Percentiles rank a stretch among this genome's conserved stretches.
Conservation (phyloP, 2,888 invertebrate species). For the Mechanitis messenoides region DNA sequence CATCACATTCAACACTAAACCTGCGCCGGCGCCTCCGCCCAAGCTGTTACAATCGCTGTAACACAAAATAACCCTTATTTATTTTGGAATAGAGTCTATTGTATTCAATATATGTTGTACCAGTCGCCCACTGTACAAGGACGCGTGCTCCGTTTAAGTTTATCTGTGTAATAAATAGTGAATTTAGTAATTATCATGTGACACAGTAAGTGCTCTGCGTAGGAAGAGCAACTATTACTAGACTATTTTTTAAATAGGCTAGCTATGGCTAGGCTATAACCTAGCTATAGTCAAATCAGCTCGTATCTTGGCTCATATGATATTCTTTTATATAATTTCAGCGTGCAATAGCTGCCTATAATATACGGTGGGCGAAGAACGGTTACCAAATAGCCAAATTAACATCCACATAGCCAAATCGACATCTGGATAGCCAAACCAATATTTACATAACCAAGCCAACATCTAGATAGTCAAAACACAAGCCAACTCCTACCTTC, state of each 20-base stretch:
- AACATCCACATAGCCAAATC: too few species aligned
- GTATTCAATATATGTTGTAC: not conserved
- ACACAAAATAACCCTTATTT: not conserved
- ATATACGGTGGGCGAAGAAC: too few species aligned
- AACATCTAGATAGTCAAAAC: too few species aligned
- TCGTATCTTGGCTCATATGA: not conserved
- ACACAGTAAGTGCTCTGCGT: slow-evolving; percentile 16
- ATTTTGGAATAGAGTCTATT: not conserved
- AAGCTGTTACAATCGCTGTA: slow-evolving; percentile 12
- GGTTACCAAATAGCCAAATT: too few species aligned
- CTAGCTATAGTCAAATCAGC: not conserved
- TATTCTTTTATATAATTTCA: too few species aligned
- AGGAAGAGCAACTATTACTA: slow-evolving; percentile 1
- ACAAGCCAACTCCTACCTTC: too few species aligned
- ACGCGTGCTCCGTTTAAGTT: slow-evolving; percentile 16
- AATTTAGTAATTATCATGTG: slow-evolving; percentile 26
- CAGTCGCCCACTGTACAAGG: slow-evolving; percentile 1
- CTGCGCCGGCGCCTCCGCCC: slow-evolving; percentile 35
- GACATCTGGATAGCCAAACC: too few species aligned
- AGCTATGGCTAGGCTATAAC: not conserved
- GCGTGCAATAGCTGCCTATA: too few species aligned
- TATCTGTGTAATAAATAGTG: slow-evolving; percentile 24
- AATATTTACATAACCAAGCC: too few species aligned
- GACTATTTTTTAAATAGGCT: not conserved
- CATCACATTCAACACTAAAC: slow-evolving; percentile 9